These are phyloP conservation scores for Colossoma macropomum DNA, from an alignment of 2,113 vertebrate genomes.

Conservation along the genomic window DNA sequence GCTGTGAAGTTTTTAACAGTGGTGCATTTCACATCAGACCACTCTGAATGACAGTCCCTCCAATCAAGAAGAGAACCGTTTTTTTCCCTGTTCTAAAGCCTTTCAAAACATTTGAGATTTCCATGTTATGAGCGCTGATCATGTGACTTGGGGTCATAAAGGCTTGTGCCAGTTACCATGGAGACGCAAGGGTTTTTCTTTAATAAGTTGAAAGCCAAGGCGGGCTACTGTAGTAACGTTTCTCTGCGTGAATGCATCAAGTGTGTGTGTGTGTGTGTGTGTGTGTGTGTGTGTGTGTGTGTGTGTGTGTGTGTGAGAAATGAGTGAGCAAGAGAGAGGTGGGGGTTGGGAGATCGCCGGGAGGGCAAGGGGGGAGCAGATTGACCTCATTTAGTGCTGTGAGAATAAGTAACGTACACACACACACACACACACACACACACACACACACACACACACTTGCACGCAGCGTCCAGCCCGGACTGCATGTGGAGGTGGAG, in stretches of 20 bases:
- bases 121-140: background rate
- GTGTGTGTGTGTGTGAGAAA: slow-evolving; percentile 5
- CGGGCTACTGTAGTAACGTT: slow-evolving; percentile 49
- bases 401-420: slow-evolving; percentile 22
- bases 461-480: background rate
- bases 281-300: slow-evolving; percentile 27
- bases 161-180: slow-evolving; percentile 74
- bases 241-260: slow-evolving; percentile 67
- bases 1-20: too few species aligned
- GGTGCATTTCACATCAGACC: too few species aligned
- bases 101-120: background rate
- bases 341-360: slow-evolving; percentile 18
- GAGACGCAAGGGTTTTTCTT: slow-evolving; percentile 69
- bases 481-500: background rate
- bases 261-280: slow-evolving; percentile 42
- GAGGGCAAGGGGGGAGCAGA: slow-evolving; percentile 19
- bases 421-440: slow-evolving; percentile 1
- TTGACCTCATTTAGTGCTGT: slow-evolving; percentile 48
- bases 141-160: slow-evolving; percentile 65
- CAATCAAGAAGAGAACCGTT: too few species aligned
- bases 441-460: background rate
- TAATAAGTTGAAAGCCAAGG: slow-evolving; percentile 55
- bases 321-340: background rate
- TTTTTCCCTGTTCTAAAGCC: too few species aligned
- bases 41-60: too few species aligned